phyloP scores from a whole-genome alignment of 2,888 invertebrate genomes.

The Drepanosiphum platanoidis region DNA sequence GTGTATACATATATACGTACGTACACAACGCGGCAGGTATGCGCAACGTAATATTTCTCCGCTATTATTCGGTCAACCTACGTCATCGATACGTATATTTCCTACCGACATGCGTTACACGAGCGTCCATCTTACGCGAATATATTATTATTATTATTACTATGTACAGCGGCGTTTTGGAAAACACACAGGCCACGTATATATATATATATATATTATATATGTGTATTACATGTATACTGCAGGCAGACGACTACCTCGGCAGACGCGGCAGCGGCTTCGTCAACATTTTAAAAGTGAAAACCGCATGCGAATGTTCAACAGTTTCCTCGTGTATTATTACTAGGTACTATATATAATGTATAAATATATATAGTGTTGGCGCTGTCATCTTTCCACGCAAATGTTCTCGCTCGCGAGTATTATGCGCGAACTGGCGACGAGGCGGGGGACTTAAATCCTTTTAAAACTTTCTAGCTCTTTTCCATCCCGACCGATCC shows the following conservation, averaged over 20 bases:
- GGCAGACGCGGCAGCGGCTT: background rate
- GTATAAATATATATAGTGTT: background rate
- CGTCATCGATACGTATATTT: background rate
- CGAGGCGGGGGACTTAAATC: conserved; percentile 61
- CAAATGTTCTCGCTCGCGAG: background rate
- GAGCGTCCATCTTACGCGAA: background rate
- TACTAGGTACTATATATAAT: background rate
- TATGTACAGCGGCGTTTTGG: background rate
- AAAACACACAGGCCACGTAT: background rate
- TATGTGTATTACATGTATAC: too few relatives aligned
- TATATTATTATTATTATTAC: too few relatives aligned
- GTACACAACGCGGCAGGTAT: background rate
- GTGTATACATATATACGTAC: too few relatives aligned
- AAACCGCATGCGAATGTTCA: conserved; percentile 44
- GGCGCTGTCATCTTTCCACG: background rate
- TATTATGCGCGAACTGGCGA: background rate
- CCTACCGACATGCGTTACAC: background rate
- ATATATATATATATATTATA: too few relatives aligned
- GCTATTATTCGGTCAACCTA: background rate
- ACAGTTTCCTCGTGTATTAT: conserved; percentile 36
- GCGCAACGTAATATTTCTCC: background rate
- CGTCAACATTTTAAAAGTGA: conserved; percentile 51
- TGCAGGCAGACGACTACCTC: background rate
- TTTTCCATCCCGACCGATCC: conserved; percentile 54
- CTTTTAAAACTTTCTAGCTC: conserved; percentile 63